Evolutionary conservation across 2,113 vertebrate genomes (phyloP), one percentile per base, ranked within the genome.

Genomic region (Urocolius indicus): DNA sequence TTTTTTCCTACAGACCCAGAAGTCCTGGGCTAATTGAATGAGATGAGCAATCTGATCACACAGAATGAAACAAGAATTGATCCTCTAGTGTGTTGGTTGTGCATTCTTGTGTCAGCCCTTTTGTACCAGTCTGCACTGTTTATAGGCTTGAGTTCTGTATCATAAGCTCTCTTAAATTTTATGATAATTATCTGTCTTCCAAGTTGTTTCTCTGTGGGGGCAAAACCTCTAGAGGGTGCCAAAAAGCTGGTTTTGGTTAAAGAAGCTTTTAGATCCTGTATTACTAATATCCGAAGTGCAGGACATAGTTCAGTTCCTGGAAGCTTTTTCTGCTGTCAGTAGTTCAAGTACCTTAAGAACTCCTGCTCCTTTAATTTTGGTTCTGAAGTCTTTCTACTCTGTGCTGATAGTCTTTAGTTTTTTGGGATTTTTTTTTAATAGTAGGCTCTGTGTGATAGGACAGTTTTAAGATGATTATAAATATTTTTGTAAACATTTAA

Each of bases 201-300:
- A 29, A 85, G 49, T 58, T 90, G 21, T 73, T 91, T 79, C 20
- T 90, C 26, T 54, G 41, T 63, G 51, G 73, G 52, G 93, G 49
- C 29, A 83, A 86, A 96, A 86, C 92, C 96, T 96, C 91, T 96
- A 97, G 96, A 95, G 84, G 90, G 93, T 97, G 91, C 94, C 92
- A 95, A 84, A 71, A 96, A 96, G 22, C 89, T 93, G 94, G 30
- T 51, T 93, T 94, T 80, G 59, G 16, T 88, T 85, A 34, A 62
- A 30, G 15, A 65, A 93, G 30, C 55, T 88, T 36, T 65, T 72
- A 48, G 21, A 29, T 82, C 20, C 15, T 61, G 3, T 36, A 45
- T 7, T 46, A 29, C 52, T 94, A 48, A 20, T 59, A 76, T 84
- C 72, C 34, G 34, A 73, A 62, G 27, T 41, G 13, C 58, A 26